These are phyloP conservation scores for Ophion obscuratus DNA, from an alignment of 2,888 invertebrate genomes.

Conservation along the genomic window DNA sequence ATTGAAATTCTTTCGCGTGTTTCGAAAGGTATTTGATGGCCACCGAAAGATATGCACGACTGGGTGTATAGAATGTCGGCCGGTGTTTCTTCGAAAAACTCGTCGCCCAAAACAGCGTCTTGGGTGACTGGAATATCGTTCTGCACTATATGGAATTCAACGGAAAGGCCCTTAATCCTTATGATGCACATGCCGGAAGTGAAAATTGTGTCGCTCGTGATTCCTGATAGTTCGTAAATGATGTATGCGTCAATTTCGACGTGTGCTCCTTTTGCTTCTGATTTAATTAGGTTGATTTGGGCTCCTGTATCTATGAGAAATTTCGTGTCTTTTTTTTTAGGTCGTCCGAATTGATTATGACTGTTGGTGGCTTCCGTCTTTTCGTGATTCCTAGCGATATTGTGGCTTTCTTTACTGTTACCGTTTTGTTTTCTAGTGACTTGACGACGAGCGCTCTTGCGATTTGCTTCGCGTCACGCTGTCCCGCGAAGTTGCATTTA, in stretches of 20 bases:
- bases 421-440: not conserved
- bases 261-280: not conserved
- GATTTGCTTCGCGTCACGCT: no score
- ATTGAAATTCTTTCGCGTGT: slow-evolving; percentile 22
- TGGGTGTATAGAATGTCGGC: slow-evolving; percentile 30
- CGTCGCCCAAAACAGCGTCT: slow-evolving; percentile 16
- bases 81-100: slow-evolving; percentile 23
- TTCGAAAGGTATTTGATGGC: slow-evolving; percentile 29
- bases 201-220: not conserved
- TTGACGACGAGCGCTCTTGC: no score
- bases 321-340: not conserved
- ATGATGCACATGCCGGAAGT: slow-evolving; percentile 30
- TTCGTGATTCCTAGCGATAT: slow-evolving; percentile 11
- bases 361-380: slow-evolving; percentile 30
- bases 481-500: no score
- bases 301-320: slow-evolving; percentile 36
- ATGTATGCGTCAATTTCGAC: not conserved
- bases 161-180: not conserved
- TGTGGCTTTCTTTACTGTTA: not conserved
- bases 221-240: slow-evolving; percentile 23
- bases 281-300: slow-evolving; percentile 26
- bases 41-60: slow-evolving; percentile 27
- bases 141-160: slow-evolving; percentile 26
- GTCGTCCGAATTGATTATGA: not conserved
- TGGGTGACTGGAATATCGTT: slow-evolving; percentile 20